Conservation (phyloP, 2,797 vertebrate genomes). For the Lacerta viridis region DNA sequence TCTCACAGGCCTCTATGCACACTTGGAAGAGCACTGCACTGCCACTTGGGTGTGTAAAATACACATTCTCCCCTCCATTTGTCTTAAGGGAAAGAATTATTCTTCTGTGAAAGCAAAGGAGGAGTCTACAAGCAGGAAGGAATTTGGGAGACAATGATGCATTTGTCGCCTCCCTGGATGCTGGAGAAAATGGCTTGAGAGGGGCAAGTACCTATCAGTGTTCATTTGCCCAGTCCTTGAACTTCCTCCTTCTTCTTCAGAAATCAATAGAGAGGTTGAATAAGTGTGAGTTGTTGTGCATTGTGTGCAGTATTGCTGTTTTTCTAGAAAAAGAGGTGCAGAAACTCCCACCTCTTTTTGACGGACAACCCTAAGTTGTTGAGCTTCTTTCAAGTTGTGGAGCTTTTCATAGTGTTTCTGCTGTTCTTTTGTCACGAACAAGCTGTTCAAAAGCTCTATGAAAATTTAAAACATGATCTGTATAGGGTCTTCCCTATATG, state of each 20-base stretch:
- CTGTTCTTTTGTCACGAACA: constrained; percentile 18
- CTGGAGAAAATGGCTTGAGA: neutral
- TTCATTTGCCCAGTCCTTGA: neutral
- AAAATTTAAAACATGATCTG: constrained; percentile 52
- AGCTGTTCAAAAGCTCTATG: constrained; percentile 20
- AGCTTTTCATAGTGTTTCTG: too few species aligned
- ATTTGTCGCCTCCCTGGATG: neutral
- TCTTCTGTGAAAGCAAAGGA: neutral
- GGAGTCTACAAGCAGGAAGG: neutral
- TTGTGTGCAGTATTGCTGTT: constrained; percentile 40
- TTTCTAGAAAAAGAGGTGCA: neutral
- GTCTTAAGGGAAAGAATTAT: neutral
- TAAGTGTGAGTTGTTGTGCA: neutral
- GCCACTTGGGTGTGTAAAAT: neutral
- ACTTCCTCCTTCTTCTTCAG: neutral
- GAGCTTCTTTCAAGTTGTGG: neutral
- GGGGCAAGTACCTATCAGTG: neutral
- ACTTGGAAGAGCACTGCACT: neutral
- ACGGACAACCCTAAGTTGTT: too few species aligned
- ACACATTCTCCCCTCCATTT: neutral
- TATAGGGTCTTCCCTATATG: neutral
- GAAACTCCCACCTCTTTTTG: too few species aligned
- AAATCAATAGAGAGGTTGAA: neutral
- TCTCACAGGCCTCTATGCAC: constrained; percentile 2
- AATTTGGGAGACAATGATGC: neutral